Percentiles rank a stretch among this genome's conserved stretches.
These are phyloP conservation scores for Xenopus petersii DNA, from an alignment of 2,797 vertebrate genomes.

Conservation along the genomic window DNA sequence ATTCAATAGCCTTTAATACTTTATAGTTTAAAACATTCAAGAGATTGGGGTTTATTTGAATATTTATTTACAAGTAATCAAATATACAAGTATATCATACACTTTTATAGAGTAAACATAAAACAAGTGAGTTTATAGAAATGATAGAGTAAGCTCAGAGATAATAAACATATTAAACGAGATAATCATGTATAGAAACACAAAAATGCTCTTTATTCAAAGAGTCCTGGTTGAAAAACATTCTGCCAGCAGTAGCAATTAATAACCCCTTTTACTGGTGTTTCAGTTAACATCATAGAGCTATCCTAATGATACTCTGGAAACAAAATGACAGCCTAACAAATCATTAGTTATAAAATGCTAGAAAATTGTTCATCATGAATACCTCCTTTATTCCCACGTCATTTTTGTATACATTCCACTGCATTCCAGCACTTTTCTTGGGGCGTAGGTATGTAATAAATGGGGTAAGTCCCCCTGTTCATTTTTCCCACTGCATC, in stretches of 20 bases:
- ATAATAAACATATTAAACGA: conserved; percentile 39
- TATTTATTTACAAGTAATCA: conserved; percentile 45
- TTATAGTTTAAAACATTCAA: conserved; percentile 43
- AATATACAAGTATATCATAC: conserved; percentile 42
- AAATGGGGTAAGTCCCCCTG: too few species aligned
- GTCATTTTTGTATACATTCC: too few species aligned
- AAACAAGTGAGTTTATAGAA: conserved; percentile 39
- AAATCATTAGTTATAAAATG: conserved; percentile 8
- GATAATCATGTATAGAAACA: conserved; percentile 9
- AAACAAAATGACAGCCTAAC: neutral
- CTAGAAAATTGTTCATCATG: conserved; percentile 11
- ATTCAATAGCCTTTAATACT: conserved; percentile 19
- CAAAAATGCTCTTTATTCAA: conserved; percentile 8
- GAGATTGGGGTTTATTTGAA: conserved; percentile 30
- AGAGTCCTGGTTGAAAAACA: conserved; percentile 6
- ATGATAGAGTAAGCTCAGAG: conserved; percentile 24
- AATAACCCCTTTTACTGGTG: neutral
- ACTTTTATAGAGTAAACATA: conserved; percentile 41
- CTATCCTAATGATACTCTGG: neutral
- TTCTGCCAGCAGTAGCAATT: neutral
- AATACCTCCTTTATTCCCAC: too few species aligned
- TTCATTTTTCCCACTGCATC: too few species aligned
- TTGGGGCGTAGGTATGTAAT: too few species aligned
- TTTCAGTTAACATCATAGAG: neutral
- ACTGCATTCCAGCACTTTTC: too few species aligned